Evolutionary conservation across 2,113 vertebrate genomes (phyloP).

Genomic region (Sclerurus mexicanus): DNA sequence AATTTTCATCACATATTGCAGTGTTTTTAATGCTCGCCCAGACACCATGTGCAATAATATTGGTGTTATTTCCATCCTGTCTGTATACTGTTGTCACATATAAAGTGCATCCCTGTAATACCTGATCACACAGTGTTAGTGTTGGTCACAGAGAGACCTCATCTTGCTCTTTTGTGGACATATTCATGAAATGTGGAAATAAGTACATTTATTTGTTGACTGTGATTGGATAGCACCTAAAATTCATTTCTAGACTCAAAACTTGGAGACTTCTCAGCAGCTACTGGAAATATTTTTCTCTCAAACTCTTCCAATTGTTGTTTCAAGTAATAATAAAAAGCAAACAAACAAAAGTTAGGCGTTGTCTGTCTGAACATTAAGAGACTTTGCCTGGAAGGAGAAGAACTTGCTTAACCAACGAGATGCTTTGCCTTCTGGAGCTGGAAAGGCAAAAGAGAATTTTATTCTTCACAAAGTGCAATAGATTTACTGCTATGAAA

Average conservation of each 20-base stretch:
- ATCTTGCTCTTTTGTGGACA: conserved; percentile 81
- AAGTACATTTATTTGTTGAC: conserved; percentile 82
- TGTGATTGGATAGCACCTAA: conserved; percentile 78
- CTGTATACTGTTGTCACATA: conserved; percentile 86
- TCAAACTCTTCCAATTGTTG: conserved; percentile 72
- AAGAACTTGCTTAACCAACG: conserved; percentile 63
- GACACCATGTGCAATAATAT: conserved; percentile 89
- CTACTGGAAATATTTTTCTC: conserved; percentile 79
- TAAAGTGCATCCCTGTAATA: conserved; percentile 79
- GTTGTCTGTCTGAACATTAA: conserved; percentile 62
- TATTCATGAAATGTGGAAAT: conserved; percentile 82
- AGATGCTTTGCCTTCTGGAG: conserved; percentile 71
- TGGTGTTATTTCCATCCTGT: conserved; percentile 85
- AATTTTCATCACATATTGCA: conserved; percentile 83
- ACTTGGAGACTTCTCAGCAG: conserved; percentile 75
- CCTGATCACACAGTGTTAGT: conserved; percentile 77
- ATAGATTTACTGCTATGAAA: conserved; percentile 84
- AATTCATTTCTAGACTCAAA: conserved; percentile 80
- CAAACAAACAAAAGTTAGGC: conserved; percentile 62
- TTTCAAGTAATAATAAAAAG: conserved; percentile 66
- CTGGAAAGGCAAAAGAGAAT: conserved; percentile 73
- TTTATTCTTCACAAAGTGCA: conserved; percentile 86
- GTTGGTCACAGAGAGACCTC: conserved; percentile 78
- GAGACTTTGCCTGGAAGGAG: conserved; percentile 67
- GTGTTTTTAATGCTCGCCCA: conserved; percentile 87